phyloP scores from a whole-genome alignment of 2,888 invertebrate species.

The Lepidocyrtoides sp. region DNA sequence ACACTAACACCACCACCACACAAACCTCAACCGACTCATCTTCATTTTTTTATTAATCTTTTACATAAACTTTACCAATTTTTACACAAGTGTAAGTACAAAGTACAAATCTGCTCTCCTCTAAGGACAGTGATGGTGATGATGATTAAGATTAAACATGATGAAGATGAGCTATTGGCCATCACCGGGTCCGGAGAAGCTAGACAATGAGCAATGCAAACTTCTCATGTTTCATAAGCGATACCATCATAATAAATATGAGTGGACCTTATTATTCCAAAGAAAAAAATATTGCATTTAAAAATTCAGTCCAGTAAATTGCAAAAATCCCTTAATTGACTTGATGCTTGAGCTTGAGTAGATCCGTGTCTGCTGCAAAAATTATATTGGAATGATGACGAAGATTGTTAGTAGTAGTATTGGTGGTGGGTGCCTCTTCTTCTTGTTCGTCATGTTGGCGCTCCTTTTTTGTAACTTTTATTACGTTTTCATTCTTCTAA shows the following conservation, averaged over 20 bases:
- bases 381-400: too few species aligned
- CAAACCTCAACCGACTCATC: slow-evolving; percentile 46
- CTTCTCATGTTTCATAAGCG: not conserved
- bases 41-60: slow-evolving; percentile 54
- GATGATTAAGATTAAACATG: slow-evolving; percentile 16
- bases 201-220: not conserved
- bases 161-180: not conserved
- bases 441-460: not conserved
- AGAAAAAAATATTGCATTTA: slow-evolving; percentile 25
- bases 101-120: not conserved
- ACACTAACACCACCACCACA: slow-evolving; percentile 20
- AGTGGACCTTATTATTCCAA: not conserved
- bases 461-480: slow-evolving; percentile 37
- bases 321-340: slow-evolving; percentile 23
- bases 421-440: slow-evolving; percentile 9
- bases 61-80: not conserved
- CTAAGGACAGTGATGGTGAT: not conserved
- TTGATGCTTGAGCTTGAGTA: not conserved
- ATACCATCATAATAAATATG: too few species aligned
- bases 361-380: slow-evolving; percentile 4
- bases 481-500: slow-evolving; percentile 2
- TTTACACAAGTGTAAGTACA: not conserved
- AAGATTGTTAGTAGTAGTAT: not conserved
- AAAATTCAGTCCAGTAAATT: slow-evolving; percentile 7
- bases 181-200: not conserved